Conservation (phyloP, 2,113 vertebrate species). For the Seriola dumerili region DNA sequence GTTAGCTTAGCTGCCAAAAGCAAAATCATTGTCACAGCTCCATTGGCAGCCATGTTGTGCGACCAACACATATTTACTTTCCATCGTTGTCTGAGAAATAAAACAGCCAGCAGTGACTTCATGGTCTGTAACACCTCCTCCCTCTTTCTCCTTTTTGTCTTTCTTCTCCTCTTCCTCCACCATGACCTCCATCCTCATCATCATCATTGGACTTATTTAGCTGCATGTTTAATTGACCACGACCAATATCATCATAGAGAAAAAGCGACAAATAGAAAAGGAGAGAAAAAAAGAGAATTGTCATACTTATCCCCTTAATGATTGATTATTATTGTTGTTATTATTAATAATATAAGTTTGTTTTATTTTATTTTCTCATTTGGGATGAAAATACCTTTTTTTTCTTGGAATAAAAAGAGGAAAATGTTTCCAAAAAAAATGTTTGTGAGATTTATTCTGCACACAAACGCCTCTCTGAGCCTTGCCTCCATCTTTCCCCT, state of each 20-base stretch:
- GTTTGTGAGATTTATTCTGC: conserved; percentile 27
- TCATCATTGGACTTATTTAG: conserved; percentile 84
- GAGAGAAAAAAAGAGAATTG: conserved; percentile 78
- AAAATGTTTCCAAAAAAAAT: conserved; percentile 84
- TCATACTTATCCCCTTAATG: conserved; percentile 87
- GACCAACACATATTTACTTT: conserved; percentile 17
- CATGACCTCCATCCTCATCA: conserved; percentile 70
- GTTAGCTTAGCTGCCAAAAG: conserved; percentile 8
- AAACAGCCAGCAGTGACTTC: conserved; percentile 33
- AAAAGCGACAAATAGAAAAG: conserved; percentile 74
- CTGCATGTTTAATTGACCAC: conserved; percentile 84
- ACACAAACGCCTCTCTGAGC: neutral
- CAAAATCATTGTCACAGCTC: neutral
- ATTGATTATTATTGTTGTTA: conserved; percentile 83
- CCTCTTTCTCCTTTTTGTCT: conserved; percentile 42
- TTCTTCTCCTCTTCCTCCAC: conserved; percentile 32
- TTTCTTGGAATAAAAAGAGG: conserved; percentile 89
- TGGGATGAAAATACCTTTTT: conserved; percentile 83
- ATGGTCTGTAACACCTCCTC: conserved; percentile 15
- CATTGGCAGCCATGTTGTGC: conserved; percentile 39
- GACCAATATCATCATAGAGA: conserved; percentile 84
- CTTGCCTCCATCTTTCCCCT: neutral
- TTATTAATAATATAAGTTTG: conserved; percentile 88
- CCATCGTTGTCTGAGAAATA: neutral
- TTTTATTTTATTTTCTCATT: conserved; percentile 88